Conservation (phyloP, 2,113 vertebrate species). For the Nesogale talazaci region DNA sequence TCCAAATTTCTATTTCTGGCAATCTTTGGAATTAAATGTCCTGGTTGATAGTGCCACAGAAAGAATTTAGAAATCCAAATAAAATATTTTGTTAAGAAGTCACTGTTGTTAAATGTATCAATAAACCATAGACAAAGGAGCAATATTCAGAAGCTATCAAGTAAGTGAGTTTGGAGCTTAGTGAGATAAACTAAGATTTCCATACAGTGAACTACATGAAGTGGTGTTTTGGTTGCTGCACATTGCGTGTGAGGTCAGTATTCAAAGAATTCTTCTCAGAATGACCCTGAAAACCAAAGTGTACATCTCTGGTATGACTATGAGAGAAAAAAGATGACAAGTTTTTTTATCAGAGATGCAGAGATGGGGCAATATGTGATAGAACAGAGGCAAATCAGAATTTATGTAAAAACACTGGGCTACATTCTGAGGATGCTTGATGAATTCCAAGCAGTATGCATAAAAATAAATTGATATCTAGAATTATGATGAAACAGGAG, state of each 20-base stretch:
- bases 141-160: too few relatives aligned
- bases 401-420: background rate
- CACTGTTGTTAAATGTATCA: background rate
- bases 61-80: background rate
- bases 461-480: background rate
- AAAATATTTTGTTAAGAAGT: background rate
- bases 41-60: background rate
- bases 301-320: accelerated
- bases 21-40: background rate
- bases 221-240: background rate
- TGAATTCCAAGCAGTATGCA: background rate
- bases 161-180: background rate
- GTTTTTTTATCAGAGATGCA: background rate
- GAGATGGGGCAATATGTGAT: background rate
- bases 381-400: background rate
- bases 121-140: background rate
- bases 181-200: too few relatives aligned
- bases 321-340: background rate
- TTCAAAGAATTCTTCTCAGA: background rate
- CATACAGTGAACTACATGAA: background rate
- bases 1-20: background rate
- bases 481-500: background rate
- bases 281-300: background rate
- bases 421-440: background rate
- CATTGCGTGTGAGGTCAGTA: background rate